phyloP scores from a whole-genome alignment of 2,888 invertebrate species.

The Thyatira batis region DNA sequence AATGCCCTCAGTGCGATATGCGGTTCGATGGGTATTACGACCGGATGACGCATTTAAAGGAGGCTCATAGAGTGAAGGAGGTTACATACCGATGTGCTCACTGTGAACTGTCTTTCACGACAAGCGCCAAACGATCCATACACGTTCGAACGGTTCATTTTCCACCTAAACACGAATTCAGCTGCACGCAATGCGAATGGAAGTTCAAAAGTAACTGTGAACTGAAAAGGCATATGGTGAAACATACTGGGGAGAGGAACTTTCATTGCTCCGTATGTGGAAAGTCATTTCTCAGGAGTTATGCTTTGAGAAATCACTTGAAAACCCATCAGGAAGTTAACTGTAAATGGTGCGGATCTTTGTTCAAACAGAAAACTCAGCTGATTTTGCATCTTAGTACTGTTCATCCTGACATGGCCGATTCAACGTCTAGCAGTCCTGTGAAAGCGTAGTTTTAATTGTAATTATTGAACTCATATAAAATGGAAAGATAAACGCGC shows the following conservation, averaged over 20 bases:
- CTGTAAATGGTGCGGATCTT: slow-evolving; percentile 54
- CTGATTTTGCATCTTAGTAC: slow-evolving; percentile 48
- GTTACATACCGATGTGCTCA: slow-evolving; percentile 62
- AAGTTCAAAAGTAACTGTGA: slow-evolving; percentile 68
- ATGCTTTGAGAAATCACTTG: slow-evolving; percentile 56
- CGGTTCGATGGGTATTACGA: slow-evolving; percentile 68
- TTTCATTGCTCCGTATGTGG: slow-evolving; percentile 62
- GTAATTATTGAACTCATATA: background rate
- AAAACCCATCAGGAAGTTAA: slow-evolving; percentile 61
- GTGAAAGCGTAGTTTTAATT: background rate
- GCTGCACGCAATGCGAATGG: slow-evolving; percentile 64
- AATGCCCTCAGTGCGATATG: slow-evolving; percentile 68
- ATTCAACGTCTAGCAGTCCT: slow-evolving; percentile 32
- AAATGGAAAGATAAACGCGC: too few relatives aligned
- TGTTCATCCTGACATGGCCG: slow-evolving; percentile 44
- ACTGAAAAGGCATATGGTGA: slow-evolving; percentile 66
- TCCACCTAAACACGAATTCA: slow-evolving; percentile 53
- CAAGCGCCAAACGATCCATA: slow-evolving; percentile 63
- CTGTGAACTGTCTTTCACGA: slow-evolving; percentile 65
- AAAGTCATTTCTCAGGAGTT: slow-evolving; percentile 60
- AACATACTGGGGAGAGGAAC: slow-evolving; percentile 63
- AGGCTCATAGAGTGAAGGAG: slow-evolving; percentile 62
- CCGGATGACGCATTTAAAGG: slow-evolving; percentile 68
- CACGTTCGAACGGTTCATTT: slow-evolving; percentile 65
- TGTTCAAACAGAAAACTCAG: slow-evolving; percentile 48